Percentiles rank a stretch among this genome's conserved stretches.
These are phyloP conservation scores for Agonum fuliginosum DNA, from an alignment of 2,888 invertebrate species.

Conservation along the genomic window DNA sequence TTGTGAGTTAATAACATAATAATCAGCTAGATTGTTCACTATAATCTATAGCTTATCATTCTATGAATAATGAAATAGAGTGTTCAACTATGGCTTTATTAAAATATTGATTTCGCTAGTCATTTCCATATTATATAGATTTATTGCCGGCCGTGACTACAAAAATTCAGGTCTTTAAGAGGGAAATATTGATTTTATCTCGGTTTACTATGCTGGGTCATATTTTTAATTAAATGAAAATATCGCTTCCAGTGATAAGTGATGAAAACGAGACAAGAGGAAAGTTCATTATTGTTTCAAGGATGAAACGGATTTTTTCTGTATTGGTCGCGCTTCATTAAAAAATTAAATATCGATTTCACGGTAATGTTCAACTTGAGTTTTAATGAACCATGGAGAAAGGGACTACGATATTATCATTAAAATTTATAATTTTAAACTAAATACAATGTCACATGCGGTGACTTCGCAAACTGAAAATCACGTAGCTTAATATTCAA, in stretches of 20 bases:
- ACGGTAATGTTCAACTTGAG: background rate
- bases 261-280: background rate
- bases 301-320: background rate
- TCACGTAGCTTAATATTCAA: too few relatives aligned
- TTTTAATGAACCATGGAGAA: background rate
- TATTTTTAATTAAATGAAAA: slow-evolving; percentile 17
- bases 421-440: too few relatives aligned
- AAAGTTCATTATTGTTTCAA: slow-evolving; percentile 3
- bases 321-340: background rate
- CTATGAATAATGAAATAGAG: background rate
- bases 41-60: background rate
- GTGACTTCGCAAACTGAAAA: too few relatives aligned
- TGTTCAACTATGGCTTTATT: background rate
- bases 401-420: background rate
- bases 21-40: too few relatives aligned
- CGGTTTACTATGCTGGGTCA: background rate
- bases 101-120: background rate
- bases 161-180: background rate
- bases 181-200: background rate
- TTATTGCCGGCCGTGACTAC: background rate
- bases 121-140: background rate
- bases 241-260: background rate
- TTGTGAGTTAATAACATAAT: too few relatives aligned
- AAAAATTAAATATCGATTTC: background rate
- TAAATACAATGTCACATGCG: too few relatives aligned